phyloP scores from a whole-genome alignment of 2,888 invertebrate genomes.

The Asteroscopus sphinx region DNA sequence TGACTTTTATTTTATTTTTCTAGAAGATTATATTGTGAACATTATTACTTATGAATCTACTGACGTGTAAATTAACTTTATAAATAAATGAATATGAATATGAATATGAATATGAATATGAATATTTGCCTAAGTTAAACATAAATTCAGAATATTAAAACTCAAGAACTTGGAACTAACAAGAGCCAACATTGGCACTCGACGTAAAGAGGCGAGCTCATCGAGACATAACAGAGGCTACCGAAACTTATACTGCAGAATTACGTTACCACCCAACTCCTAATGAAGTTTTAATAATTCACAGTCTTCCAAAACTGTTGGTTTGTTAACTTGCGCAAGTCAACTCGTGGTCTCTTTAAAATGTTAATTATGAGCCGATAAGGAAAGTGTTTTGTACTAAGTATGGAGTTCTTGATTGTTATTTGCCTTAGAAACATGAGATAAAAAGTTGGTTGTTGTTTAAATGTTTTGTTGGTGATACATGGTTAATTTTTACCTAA shows the following conservation, averaged over 20 bases:
- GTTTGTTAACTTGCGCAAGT: constrained; percentile 52
- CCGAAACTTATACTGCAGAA: constrained; percentile 49
- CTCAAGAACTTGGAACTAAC: constrained; percentile 37
- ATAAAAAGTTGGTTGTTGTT: background rate
- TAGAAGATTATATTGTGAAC: too few species aligned
- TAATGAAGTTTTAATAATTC: constrained; percentile 66
- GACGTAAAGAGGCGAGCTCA: constrained; percentile 31
- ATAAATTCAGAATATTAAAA: constrained; percentile 39
- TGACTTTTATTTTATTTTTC: too few species aligned
- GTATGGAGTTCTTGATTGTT: constrained; percentile 5
- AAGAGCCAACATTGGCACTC: constrained; percentile 41
- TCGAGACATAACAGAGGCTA: constrained; percentile 38
- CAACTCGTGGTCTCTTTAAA: constrained; percentile 57
- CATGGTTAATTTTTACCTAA: too few species aligned
- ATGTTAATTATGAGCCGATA: constrained; percentile 62
- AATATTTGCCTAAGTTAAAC: constrained; percentile 26
- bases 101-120: too few species aligned
- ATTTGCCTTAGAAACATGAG: constrained; percentile 10
- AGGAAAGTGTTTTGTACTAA: constrained; percentile 30
- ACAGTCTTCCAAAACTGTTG: constrained; percentile 57
- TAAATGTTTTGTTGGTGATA: background rate
- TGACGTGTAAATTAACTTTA: too few species aligned
- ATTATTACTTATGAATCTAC: too few species aligned
- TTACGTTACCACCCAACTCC: constrained; percentile 44
- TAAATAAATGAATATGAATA: too few species aligned